Conservation (phyloP, 2,113 vertebrate genomes). For the Aptenodytes forsteri region DNA sequence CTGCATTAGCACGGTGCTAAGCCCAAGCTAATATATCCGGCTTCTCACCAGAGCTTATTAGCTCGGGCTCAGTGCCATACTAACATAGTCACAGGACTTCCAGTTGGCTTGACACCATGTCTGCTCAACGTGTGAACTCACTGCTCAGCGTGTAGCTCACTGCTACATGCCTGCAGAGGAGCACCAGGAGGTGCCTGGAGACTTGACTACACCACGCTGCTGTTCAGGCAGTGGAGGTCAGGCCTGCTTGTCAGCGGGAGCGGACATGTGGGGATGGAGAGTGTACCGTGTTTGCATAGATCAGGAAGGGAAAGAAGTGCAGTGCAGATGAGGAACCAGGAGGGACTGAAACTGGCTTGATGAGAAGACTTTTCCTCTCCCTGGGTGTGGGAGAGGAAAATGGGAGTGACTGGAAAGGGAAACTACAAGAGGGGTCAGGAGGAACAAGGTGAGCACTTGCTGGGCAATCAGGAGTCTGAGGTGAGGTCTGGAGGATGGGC, state of each 20-base stretch:
- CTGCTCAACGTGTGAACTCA: not conserved
- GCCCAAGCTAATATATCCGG: slow-evolving; percentile 72
- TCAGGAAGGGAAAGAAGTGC: not conserved
- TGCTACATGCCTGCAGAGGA: not conserved
- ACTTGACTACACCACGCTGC: not conserved
- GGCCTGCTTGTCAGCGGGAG: not conserved
- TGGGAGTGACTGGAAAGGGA: slow-evolving; percentile 40
- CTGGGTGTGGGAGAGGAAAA: slow-evolving; percentile 6
- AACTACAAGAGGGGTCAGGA: not conserved
- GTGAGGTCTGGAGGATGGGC: not conserved
- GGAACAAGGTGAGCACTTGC: slow-evolving; percentile 9
- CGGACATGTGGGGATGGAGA: not conserved
- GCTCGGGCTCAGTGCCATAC: slow-evolving; percentile 64
- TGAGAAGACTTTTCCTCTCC: not conserved
- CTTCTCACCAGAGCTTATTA: slow-evolving; percentile 70
- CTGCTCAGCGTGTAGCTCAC: not conserved
- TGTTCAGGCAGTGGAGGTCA: not conserved
- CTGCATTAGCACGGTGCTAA: slow-evolving; percentile 68
- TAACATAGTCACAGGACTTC: slow-evolving; percentile 48
- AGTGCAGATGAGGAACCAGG: not conserved
- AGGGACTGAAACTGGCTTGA: slow-evolving; percentile 14
- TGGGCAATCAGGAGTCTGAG: not conserved
- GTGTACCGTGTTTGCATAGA: fast-evolving
- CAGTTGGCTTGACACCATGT: slow-evolving; percentile 47
- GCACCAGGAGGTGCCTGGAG: not conserved